phyloP scores from a whole-genome alignment of 1,140 invertebrate genomes.

The Penaeus vannamei region DNA sequence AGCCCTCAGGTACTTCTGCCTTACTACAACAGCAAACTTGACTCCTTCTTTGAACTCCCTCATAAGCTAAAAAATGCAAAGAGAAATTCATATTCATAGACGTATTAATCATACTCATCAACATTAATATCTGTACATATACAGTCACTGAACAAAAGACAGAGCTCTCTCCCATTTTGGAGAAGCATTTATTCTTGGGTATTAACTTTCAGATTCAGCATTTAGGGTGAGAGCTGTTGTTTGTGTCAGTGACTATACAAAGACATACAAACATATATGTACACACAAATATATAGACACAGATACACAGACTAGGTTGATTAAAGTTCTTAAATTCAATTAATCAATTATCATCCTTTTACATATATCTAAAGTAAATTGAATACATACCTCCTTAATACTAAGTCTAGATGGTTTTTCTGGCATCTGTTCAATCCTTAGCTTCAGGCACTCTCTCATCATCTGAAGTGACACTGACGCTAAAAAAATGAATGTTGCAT shows the following conservation, averaged over 20 bases:
- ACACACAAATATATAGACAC: conserved; percentile 20
- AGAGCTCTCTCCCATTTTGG: too few species aligned
- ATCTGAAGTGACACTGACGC: conserved; percentile 86
- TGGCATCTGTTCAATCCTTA: conserved; percentile 87
- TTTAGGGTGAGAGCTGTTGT: neutral
- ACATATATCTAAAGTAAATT: neutral
- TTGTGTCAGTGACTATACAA: neutral
- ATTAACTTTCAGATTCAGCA: too few species aligned
- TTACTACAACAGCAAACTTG: conserved; percentile 82
- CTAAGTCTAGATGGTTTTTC: conserved; percentile 88
- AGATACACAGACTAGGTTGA: neutral
- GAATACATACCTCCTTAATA: conserved; percentile 79
- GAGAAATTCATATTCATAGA: neutral
- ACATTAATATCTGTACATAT: neutral
- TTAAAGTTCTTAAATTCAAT: neutral
- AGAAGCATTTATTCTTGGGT: too few species aligned
- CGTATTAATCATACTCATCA: neutral
- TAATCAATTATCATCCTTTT: neutral
- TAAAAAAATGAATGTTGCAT: conserved; percentile 85
- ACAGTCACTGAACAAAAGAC: too few species aligned
- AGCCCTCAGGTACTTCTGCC: conserved; percentile 80
- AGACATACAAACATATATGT: neutral
- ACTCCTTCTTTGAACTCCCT: conserved; percentile 89
- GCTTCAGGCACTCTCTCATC: conserved; percentile 87
- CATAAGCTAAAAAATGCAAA: conserved; percentile 78